Conservation (phyloP, 2,797 vertebrate species). For the Nothura maculosa region DNA sequence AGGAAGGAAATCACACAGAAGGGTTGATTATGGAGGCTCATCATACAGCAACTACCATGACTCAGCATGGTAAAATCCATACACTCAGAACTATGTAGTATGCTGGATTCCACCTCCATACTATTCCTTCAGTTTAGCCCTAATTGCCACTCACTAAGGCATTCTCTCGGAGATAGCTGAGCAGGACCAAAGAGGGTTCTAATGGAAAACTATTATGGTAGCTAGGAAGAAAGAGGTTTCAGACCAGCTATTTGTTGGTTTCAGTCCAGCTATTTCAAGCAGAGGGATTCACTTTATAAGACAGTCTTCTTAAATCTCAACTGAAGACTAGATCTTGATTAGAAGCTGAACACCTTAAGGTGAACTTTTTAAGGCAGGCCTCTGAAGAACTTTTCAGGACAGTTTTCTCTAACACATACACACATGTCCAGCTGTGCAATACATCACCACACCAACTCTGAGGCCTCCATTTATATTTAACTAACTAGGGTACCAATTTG, state of each 20-base stretch:
- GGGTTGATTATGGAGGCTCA: background rate
- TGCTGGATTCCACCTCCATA: background rate
- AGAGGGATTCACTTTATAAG: background rate
- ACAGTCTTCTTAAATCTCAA: background rate
- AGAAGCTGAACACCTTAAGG: background rate
- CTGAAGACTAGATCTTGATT: background rate
- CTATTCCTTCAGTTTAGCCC: background rate
- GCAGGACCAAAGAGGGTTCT: background rate
- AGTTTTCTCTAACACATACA: background rate
- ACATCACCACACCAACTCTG: accelerated
- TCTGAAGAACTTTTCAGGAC: background rate
- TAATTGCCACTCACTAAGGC: background rate
- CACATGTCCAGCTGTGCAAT: background rate
- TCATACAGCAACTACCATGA: background rate
- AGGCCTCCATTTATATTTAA: background rate
- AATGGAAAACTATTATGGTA: background rate
- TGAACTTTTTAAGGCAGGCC: background rate
- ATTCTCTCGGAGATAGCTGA: background rate
- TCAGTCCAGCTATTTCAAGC: background rate
- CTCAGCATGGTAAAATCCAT: slow-evolving; percentile 11
- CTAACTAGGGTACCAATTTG: background rate
- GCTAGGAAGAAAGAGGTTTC: background rate
- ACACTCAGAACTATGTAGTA: background rate
- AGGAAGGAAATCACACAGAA: slow-evolving; percentile 37
- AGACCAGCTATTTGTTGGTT: background rate